Evolutionary conservation across 2,888 invertebrate genomes (phyloP), one percentile per base, ranked within the genome.

Genomic region (Hydropsyche betteni): DNA sequence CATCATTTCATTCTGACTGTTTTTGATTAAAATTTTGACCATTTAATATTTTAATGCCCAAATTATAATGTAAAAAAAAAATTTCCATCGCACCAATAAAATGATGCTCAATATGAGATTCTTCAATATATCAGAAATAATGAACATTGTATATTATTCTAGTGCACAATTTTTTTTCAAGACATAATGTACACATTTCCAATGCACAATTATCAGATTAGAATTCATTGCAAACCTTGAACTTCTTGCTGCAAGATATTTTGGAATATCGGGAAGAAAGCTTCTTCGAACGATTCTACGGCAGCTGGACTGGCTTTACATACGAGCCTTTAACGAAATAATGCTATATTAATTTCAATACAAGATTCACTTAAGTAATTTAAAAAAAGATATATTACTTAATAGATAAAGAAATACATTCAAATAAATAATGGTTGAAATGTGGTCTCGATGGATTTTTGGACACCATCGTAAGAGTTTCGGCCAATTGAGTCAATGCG

Each of bases 361-460:
- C 24, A 24, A 2, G 24, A 70, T 38, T 64, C 12, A 51, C 44
- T 24, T 50, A 68, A 68, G 50, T 75, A 64, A 78, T 70, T 12
- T 76, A 68, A 76, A 72, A 55, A 34, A 74, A 68, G 14, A 16
- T 8, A 33, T 50, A 87, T 88, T 83, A 94, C 93, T 91, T 92
- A n/a, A 96, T 93, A 4, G 93, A 91, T 64, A 99, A 86, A 36
- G 97, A 95, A 55, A 99, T 87, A 0, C 96, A 94, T 87, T 99
- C 99, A 83, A 99, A 99, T 52, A 99, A 88, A 85, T 95, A 99
- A 84, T 99, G 99, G 87, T 99, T 99, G 87, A 99, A 99, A 84
- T 98, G 95, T 0, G 99, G 99, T 81, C 97, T 95, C 81, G 95
- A 95, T 0, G 99, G 96, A 87, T 98, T 99, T 87, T 95, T 95